These are phyloP conservation scores for Noturus placidus DNA, from an alignment of 2,113 vertebrate species.

Conservation along the genomic window DNA sequence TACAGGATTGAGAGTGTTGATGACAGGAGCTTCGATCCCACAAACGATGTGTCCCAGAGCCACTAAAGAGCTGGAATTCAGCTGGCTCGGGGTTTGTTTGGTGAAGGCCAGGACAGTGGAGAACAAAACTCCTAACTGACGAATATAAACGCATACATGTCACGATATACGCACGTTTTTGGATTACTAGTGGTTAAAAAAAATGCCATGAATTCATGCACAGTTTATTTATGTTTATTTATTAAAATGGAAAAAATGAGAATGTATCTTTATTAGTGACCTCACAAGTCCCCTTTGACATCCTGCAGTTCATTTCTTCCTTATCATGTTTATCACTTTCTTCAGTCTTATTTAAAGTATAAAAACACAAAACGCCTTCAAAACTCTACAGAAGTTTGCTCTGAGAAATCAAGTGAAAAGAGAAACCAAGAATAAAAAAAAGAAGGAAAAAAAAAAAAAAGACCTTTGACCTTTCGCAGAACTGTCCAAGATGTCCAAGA, in stretches of 20 bases:
- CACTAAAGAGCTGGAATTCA: slow-evolving; percentile 73
- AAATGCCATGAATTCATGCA: no score
- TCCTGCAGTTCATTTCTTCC: no score
- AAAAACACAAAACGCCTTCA: background rate
- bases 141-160: background rate
- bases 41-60: slow-evolving; percentile 76
- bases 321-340: no score
- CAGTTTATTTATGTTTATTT: background rate
- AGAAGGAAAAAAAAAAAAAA: background rate
- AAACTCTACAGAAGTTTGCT: background rate
- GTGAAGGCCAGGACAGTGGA: slow-evolving; percentile 64
- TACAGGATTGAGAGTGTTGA: slow-evolving; percentile 67
- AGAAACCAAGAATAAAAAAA: background rate
- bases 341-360: background rate
- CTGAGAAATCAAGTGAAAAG: no score
- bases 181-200: background rate
- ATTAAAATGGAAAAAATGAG: background rate
- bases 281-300: no score
- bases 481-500: background rate
- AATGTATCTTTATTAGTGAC: background rate
- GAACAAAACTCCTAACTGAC: slow-evolving; percentile 68
- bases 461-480: background rate
- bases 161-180: background rate
- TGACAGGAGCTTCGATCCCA: slow-evolving; percentile 66
- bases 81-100: slow-evolving; percentile 61